A percentile compares a stretch with the other conserved stretches of the same genome.
These are phyloP conservation scores for Quiscalus mexicanus DNA, from an alignment of 2,113 vertebrate genomes.

Conservation along the genomic window DNA sequence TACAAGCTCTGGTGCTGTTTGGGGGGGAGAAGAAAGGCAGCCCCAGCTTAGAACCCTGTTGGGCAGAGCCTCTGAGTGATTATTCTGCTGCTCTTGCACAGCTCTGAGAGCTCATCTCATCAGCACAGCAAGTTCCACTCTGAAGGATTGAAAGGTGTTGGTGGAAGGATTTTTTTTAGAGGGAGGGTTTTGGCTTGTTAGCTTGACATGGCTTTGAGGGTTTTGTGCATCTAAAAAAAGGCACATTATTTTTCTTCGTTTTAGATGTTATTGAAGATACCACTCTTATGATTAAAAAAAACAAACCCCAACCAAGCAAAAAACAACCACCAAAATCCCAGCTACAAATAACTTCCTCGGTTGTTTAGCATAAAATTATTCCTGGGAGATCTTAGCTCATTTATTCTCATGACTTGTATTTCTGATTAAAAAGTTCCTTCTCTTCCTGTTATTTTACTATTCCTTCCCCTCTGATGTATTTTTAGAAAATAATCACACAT, in stretches of 20 bases:
- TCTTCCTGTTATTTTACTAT: slow-evolving; percentile 43
- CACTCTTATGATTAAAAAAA: background rate
- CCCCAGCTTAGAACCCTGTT: background rate
- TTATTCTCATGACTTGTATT: slow-evolving; percentile 38
- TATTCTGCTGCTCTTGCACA: background rate
- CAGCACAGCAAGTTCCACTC: background rate
- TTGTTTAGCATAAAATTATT: slow-evolving; percentile 37
- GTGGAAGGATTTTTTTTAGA: background rate
- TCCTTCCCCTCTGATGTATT: slow-evolving; percentile 53
- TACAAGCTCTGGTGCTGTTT: background rate
- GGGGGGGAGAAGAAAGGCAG: background rate
- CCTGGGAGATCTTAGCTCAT: slow-evolving; percentile 5
- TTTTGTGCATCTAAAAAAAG: background rate
- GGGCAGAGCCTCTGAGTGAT: background rate
- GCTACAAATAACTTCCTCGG: background rate
- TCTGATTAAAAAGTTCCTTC: slow-evolving; percentile 32
- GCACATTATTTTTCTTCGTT: background rate
- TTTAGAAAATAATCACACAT: slow-evolving; percentile 26
- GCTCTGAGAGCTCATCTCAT: background rate
- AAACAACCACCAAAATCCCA: background rate
- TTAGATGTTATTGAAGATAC: background rate
- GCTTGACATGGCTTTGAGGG: background rate
- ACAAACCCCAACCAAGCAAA: background rate
- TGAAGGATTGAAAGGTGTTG: background rate
- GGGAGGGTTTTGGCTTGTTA: background rate